phyloP scores from a whole-genome alignment of 2,797 vertebrate genomes.

The Crenuchus spilurus region DNA sequence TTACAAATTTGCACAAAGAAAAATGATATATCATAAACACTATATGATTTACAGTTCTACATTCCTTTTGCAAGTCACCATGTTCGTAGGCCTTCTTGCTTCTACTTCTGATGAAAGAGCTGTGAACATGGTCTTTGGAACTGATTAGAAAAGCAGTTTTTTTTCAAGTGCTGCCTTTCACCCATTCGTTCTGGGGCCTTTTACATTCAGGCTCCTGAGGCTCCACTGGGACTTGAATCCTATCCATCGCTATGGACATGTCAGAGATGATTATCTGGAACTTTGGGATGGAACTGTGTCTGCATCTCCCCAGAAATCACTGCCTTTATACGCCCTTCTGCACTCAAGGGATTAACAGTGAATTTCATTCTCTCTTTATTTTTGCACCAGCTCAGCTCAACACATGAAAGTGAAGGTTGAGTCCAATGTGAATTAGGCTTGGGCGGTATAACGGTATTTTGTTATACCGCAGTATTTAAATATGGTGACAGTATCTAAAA shows the following conservation, averaged over 20 bases:
- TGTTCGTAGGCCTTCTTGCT: not conserved
- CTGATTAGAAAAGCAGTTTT: conserved; percentile 56
- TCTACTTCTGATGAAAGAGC: too few relatives aligned
- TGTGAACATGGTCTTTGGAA: conserved; percentile 42
- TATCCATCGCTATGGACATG: conserved; percentile 64
- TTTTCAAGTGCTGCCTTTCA: conserved; percentile 57
- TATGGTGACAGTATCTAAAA: too few relatives aligned
- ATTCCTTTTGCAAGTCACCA: not conserved
- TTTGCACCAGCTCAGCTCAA: conserved; percentile 15
- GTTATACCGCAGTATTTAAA: too few relatives aligned
- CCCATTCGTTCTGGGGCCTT: conserved; percentile 20
- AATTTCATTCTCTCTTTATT: conserved; percentile 43
- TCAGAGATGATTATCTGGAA: conserved; percentile 72
- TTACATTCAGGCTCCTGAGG: conserved; percentile 50
- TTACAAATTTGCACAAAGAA: not conserved
- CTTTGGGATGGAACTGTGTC: conserved; percentile 64
- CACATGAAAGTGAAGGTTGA: conserved; percentile 35
- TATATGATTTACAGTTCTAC: too few relatives aligned
- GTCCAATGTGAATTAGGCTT: conserved; percentile 18
- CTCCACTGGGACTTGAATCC: conserved; percentile 59
- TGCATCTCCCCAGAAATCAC: conserved; percentile 66
- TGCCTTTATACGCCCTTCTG: conserved; percentile 65
- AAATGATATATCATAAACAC: not conserved
- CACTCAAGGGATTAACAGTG: conserved; percentile 63
- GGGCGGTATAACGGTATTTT: too few relatives aligned